phyloP scores from a whole-genome alignment of 2,888 invertebrate species.

The Phengaris alcon region DNA sequence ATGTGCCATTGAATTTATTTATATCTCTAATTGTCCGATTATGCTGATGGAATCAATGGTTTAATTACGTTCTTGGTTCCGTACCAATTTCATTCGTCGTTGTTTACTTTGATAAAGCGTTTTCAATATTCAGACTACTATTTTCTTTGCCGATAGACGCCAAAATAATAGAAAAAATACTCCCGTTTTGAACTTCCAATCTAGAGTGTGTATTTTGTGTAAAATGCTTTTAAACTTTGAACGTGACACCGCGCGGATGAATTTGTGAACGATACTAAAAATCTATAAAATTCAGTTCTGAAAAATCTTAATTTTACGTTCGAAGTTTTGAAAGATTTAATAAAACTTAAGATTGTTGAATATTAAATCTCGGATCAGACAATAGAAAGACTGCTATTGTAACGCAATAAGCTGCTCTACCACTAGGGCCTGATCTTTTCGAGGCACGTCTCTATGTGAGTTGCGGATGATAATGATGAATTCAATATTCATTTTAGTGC shows the following conservation, averaged over 20 bases:
- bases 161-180: not conserved
- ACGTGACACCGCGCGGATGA: not conserved
- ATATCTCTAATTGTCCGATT: conserved; percentile 31
- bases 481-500: conserved; percentile 6
- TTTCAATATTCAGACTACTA: not conserved
- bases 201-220: conserved; percentile 1
- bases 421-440: not conserved
- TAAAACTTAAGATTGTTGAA: not conserved
- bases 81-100: not conserved
- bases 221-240: not conserved
- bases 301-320: no score
- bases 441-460: no score
- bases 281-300: not conserved
- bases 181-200: not conserved
- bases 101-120: conserved; percentile 12
- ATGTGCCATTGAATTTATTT: conserved; percentile 40
- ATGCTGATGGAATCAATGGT: conserved; percentile 23
- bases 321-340: not conserved
- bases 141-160: not conserved
- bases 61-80: conserved; percentile 8
- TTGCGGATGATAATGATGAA: not conserved
- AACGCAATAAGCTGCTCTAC: not conserved
- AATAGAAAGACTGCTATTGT: no score
- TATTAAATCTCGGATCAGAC: not conserved
- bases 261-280: not conserved